Evolutionary conservation across 2,797 vertebrate genomes (phyloP), one percentile per base, ranked within the genome.

Genomic region (Typhlichthys subterraneus): DNA sequence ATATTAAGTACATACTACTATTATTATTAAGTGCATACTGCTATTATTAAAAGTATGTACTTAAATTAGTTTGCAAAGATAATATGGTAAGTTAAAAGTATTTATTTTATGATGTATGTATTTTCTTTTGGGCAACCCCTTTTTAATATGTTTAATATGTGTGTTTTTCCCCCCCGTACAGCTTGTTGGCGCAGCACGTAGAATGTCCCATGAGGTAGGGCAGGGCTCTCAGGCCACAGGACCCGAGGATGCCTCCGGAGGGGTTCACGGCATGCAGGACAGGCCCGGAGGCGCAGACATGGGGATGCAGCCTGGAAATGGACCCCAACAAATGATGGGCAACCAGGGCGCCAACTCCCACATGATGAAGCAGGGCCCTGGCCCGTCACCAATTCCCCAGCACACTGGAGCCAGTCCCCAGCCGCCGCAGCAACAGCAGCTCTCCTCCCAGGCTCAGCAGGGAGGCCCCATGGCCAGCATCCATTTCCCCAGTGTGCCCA

Each of bases 291-390:
- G 90, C 67, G 72, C 84, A 68, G 96, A 99, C 72, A 89, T 91
- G 13, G 86, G 88, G n/a, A 76, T 92, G 33, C 89, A 93, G 33
- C 80, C 94, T 73, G 96, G 93, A 79, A 97, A 93, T 78, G 91
- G 95, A 66, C 80, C 89, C 29, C 95, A 96, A 68, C 96, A 96
- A 85, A 92, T 96, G 85, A 93, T 96, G 67, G 81, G 93, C 72
- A 95, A 91, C 77, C 91, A 92, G 67, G 87, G 73, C 68, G 89
- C 96, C 58, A 97, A 92, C 79, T 83, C 94, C 58, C 91, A 98
- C 77, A 87, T 97, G 89, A 94, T 98, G 89, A 99, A 99, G 81
- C 91, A 95, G 75, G 96, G 94, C 63, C 87, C 96, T 59, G 95
- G 93, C 72, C 93, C 94, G 58, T 89, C 95, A 12, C 77, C 95